Evolutionary conservation across 2,113 vertebrate genomes (phyloP).

Genomic region (Scomber japonicus): DNA sequence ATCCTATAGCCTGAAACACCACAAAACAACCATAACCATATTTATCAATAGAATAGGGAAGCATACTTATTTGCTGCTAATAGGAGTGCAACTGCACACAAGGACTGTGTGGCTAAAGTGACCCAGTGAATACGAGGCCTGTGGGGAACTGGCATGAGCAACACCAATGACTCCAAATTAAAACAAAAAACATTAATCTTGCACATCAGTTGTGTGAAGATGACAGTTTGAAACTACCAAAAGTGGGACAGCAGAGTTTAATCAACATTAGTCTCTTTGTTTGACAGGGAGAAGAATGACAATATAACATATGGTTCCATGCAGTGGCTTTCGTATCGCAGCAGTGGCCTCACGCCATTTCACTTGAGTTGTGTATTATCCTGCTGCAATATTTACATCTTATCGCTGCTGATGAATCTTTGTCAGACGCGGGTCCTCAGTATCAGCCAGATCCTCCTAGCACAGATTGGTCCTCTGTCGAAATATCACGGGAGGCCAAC

Average conservation of each 20-base stretch:
- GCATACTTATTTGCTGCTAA: conserved; percentile 6
- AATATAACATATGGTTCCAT: conserved; percentile 41
- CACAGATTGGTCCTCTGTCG: conserved; percentile 58
- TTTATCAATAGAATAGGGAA: not conserved
- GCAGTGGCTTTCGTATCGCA: conserved; percentile 33
- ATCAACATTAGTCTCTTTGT: conserved; percentile 33
- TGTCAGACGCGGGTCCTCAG: conserved; percentile 13
- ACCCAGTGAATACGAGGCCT: not conserved
- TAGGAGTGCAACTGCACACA: not conserved
- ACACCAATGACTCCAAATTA: conserved; percentile 23
- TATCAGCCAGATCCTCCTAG: conserved; percentile 38
- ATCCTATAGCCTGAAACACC: not conserved
- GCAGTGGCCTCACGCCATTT: conserved; percentile 43
- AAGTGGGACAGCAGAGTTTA: conserved; percentile 32
- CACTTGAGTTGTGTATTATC: conserved; percentile 51
- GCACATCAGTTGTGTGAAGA: conserved; percentile 18
- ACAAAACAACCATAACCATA: too few species aligned
- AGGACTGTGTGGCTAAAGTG: conserved; percentile 16
- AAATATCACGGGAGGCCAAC: conserved; percentile 73
- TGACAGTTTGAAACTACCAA: conserved; percentile 42
- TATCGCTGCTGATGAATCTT: conserved; percentile 55
- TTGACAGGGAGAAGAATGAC: conserved; percentile 48
- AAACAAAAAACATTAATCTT: conserved; percentile 44
- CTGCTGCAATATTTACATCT: conserved; percentile 65
- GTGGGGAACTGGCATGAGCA: conserved; percentile 7